Evolutionary conservation across 1,140 invertebrate species (phyloP), one percentile per base, ranked within the genome.

Genomic region (Oncopodura yosiiana): DNA sequence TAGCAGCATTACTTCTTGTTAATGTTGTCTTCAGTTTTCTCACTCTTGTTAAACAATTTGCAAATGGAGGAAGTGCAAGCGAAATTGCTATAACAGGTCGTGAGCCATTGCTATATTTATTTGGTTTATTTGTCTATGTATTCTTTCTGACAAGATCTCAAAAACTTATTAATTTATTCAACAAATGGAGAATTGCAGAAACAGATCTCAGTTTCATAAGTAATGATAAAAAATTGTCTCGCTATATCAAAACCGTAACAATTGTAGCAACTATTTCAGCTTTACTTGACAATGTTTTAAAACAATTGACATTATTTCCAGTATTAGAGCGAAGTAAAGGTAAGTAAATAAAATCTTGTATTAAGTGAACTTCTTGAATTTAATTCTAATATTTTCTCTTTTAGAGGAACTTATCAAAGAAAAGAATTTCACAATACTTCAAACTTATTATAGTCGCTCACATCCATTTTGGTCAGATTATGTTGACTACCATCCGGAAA

Each of bases 11-110:
- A 27, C 16, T 51, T 8, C 5, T 14, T 2, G 4, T 24, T 1
- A 51, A 51, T 42, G 39, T 42, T 2, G 32, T 34, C 14, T 24
- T 51, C n/a, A 51, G 49, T n/a, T 30, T 51, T 51, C 12, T 51
- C 26, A 34, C 39, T 12, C 27, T 51, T 18, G 27, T 51, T 30
- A 21, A 42, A 30, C 11, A 42, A 30, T 51, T 51, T 24, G 49
- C 49, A 1, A 26, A 34, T 1, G 49, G 49, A 29, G 49, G 49
- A 19, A 51, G 37, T 23, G 49, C 49, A 9, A 51, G 49, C 27
- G 37, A 51, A 34, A 42, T 51, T 23, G 49, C 49, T 1, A 41
- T 30, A 14, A 38, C 49, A 16, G 37, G 37, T 2, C 14, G 18
- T 29, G 37, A 42, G 26, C 49, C 49, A 1, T 23, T 51, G 32